Percentiles rank a stretch among this genome's conserved stretches.
Conservation (phyloP, 1,140 invertebrate species). For the Cotesia glomerata region DNA sequence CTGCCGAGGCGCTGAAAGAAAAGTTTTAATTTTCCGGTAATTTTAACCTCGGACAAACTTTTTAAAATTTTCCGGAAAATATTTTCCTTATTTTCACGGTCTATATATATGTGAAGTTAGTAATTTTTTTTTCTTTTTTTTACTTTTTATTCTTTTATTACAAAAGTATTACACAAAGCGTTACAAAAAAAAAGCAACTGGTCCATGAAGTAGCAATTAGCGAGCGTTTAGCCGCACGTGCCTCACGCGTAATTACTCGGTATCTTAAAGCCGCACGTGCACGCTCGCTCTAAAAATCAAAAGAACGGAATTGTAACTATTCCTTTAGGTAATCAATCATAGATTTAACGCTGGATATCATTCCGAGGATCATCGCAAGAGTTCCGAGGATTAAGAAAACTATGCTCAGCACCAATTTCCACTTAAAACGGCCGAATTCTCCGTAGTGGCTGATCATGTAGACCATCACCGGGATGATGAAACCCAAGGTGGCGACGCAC, state of each 20-base stretch:
- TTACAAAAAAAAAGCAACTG: too few species aligned
- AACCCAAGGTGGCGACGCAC: conserved; percentile 42
- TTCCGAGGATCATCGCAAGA: conserved; percentile 35
- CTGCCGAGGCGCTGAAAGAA: too few species aligned
- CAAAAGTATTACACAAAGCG: too few species aligned
- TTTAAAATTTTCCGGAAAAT: too few species aligned
- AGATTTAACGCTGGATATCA: conserved; percentile 33
- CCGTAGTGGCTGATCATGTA: conserved; percentile 43
- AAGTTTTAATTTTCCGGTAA: too few species aligned
- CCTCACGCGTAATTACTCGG: conserved; percentile 49
- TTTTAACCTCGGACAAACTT: too few species aligned
- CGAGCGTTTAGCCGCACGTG: conserved; percentile 57
- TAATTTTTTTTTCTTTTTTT: too few species aligned
- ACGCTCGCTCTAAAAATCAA: not conserved
- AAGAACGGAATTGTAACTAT: not conserved
- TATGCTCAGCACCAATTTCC: conserved; percentile 44
- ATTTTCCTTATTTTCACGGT: too few species aligned
- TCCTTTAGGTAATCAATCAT: conserved; percentile 33
- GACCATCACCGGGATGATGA: conserved; percentile 42
- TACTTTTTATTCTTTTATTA: too few species aligned
- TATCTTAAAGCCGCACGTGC: not conserved
- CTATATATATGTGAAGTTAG: too few species aligned
- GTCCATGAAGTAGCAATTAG: conserved; percentile 49
- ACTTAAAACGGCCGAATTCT: conserved; percentile 41
- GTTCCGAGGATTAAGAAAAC: conserved; percentile 38